Conservation (phyloP, 2,113 vertebrate species). For the Antechinus flavipes region DNA sequence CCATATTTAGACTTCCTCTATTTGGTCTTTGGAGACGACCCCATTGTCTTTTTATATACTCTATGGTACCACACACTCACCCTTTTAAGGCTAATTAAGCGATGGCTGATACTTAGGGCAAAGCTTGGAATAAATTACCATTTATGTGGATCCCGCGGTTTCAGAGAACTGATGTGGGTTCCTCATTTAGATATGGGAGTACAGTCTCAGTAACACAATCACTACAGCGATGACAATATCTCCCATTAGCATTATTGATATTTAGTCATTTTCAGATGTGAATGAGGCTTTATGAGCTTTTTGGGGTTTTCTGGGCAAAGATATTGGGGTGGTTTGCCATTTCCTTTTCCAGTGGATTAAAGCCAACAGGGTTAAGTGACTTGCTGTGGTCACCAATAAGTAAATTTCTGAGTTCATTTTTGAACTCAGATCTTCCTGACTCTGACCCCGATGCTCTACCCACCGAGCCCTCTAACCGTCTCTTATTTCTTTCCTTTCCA, state of each 20-base stretch:
- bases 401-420: not conserved
- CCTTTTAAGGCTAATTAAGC: not conserved
- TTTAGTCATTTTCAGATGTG: not conserved
- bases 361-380: not conserved
- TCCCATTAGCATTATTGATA: not conserved
- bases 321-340: not conserved
- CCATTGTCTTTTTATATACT: not conserved
- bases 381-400: not conserved
- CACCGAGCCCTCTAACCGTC: not conserved
- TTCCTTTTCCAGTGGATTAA: not conserved
- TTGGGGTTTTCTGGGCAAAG: not conserved
- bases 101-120: not conserved
- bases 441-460: not conserved
- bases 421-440: not conserved
- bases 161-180: not conserved
- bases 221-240: not conserved
- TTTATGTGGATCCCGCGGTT: not conserved
- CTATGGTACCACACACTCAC: not conserved
- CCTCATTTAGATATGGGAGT: not conserved
- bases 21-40: not conserved
- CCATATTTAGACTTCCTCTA: not conserved
- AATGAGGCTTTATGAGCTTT: not conserved
- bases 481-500: not conserved
- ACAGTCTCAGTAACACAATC: not conserved
- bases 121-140: not conserved